Evolutionary conservation across 2,797 vertebrate species (phyloP).

Genomic region (Centropyge bicolor): DNA sequence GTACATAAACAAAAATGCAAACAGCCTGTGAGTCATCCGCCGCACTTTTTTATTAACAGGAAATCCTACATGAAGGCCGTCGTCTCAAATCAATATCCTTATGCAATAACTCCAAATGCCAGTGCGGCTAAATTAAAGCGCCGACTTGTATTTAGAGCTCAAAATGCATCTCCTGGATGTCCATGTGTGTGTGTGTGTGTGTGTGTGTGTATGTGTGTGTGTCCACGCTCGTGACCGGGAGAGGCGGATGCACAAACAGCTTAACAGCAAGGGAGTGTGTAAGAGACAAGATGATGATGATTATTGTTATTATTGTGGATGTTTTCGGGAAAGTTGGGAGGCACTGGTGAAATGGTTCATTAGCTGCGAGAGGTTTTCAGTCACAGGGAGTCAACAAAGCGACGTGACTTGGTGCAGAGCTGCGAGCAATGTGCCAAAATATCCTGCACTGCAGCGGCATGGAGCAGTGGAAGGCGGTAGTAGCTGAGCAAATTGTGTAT

Average conservation of each 20-base stretch:
- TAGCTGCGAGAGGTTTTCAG: constrained; percentile 56
- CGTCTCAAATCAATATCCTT: constrained; percentile 54
- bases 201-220: background rate
- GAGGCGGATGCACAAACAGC: constrained; percentile 24
- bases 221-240: background rate
- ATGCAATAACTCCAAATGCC: constrained; percentile 66
- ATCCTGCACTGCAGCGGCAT: background rate
- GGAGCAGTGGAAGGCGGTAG: background rate
- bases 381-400: constrained; percentile 45
- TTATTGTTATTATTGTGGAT: constrained; percentile 50
- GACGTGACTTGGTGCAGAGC: constrained; percentile 52
- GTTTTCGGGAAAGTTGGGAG: constrained; percentile 43
- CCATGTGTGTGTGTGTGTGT: background rate
- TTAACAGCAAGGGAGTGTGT: constrained; percentile 14
- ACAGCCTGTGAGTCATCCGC: constrained; percentile 53
- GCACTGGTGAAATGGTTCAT: constrained; percentile 50
- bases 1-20: constrained; percentile 52
- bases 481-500: background rate
- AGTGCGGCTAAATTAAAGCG: constrained; percentile 50
- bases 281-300: constrained; percentile 19
- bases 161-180: constrained; percentile 21
- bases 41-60: constrained; percentile 56
- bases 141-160: constrained; percentile 33
- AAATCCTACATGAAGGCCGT: constrained; percentile 56
- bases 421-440: background rate